Percentiles rank a stretch among this genome's conserved stretches.
Conservation (phyloP, 2,888 invertebrate genomes). For the Pegoplata infirma region DNA sequence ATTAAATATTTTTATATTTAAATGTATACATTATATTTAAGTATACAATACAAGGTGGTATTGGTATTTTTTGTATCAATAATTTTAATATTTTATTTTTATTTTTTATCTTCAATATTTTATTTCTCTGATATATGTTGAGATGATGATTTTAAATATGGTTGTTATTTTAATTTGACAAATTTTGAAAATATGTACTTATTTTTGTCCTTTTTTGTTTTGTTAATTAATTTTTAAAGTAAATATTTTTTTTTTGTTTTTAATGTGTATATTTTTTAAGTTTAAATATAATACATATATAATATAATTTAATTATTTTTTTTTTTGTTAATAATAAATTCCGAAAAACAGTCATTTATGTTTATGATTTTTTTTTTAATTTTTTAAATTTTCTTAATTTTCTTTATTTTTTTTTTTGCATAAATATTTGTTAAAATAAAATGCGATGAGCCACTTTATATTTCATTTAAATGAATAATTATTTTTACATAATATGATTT, state of each 20-base stretch:
- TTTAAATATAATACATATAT: conserved; percentile 23
- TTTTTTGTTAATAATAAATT: conserved; percentile 53
- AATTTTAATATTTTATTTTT: too few species aligned
- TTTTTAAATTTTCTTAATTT: conserved; percentile 15
- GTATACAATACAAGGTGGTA: neutral
- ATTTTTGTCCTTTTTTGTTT: conserved; percentile 1
- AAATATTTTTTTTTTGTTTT: conserved; percentile 20
- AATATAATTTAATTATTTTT: conserved; percentile 32
- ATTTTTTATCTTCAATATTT: too few species aligned
- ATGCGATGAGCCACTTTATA: conserved; percentile 73
- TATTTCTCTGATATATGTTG: too few species aligned
- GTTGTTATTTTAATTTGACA: neutral
- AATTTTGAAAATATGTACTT: neutral
- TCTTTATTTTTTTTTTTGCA: conserved; percentile 20
- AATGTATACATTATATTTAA: neutral
- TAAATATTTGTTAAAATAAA: conserved; percentile 49
- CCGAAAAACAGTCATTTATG: conserved; percentile 73
- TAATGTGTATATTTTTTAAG: conserved; percentile 15
- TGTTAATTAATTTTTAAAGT: conserved; percentile 3
- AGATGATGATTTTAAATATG: too few species aligned
- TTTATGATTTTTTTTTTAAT: conserved; percentile 62
- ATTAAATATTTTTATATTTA: too few species aligned
- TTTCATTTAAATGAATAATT: conserved; percentile 28
- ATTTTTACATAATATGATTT: conserved; percentile 30
- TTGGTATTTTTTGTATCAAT: neutral